Evolutionary conservation across 2,888 invertebrate species (phyloP), one percentile per base, ranked within the genome.

Genomic region (Plagodis dolabraria): DNA sequence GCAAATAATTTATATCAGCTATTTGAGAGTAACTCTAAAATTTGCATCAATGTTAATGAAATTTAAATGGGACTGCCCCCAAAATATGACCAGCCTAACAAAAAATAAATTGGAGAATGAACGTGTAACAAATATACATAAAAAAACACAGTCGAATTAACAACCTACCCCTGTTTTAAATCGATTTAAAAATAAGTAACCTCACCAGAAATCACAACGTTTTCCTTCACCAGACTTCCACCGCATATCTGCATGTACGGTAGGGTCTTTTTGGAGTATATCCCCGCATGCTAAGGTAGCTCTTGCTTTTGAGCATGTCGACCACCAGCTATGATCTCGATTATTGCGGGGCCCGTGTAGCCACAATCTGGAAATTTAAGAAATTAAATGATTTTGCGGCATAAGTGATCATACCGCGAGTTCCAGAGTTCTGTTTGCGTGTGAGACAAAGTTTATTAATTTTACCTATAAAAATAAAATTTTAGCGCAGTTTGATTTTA

Each of bases 161-260:
- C 0, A 38, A 8, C 7, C 38, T 38, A 9, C 22, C 4, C 22
- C 22, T 22, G 22, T 22, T 22, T 22, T 22, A 4, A 22, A 4
- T 22, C 4, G 22, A 4, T 22, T 22, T 22, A 22, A 22, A 2
- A 22, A 4, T 22, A 38, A 38, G 38, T 2, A 42, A 6, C 5
- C 43, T 43, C 12, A 43, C 43, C 43, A 4, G 43, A 43, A 45
- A 85, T 71, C 7, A 82, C 74, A 0, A 75, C 67, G 0, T 69
- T 76, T 8, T 62, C 74, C 48, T 71, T 82, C 59, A 94, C 85
- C 2, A 94, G 76, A 0, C 91, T 89, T 0, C 93, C 50, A 2
- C 50, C 50, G 11, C 50, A 50, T 50, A 50, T 50, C 34, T 50
- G 50, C 50, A 12, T n/a, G 50, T 50, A 50, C 5, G 50, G 50